Evolutionary conservation across 2,888 invertebrate genomes (phyloP).

Genomic region (Drosophila infuscata): DNA sequence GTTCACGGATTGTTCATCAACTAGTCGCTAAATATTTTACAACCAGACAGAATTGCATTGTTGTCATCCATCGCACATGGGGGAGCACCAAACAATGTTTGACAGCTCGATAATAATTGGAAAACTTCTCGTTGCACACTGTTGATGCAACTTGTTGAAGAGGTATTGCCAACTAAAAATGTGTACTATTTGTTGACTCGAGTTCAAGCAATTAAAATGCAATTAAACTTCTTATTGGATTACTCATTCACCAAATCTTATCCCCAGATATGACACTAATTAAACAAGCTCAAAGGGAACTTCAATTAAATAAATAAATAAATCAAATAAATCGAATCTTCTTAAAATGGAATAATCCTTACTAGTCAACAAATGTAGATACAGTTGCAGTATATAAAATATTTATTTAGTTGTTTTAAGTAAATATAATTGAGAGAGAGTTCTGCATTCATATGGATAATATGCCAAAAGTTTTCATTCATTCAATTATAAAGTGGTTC

Average conservation of each 20-base stretch:
- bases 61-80: neutral
- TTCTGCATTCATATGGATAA: neutral
- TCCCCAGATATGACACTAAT: neutral
- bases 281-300: neutral
- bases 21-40: slow-evolving; percentile 6
- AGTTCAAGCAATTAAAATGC: slow-evolving; percentile 2
- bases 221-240: slow-evolving; percentile 1
- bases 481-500: slow-evolving; percentile 8
- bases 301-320: too few relatives aligned
- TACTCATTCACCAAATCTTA: neutral
- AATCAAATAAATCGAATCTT: neutral
- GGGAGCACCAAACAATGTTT: slow-evolving; percentile 2
- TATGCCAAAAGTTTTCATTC: neutral
- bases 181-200: too few relatives aligned
- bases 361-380: neutral
- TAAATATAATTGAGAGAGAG: neutral
- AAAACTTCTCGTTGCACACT: neutral
- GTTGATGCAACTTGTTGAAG: slow-evolving; percentile 2
- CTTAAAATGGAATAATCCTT: neutral
- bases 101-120: slow-evolving; percentile 11
- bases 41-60: slow-evolving; percentile 8
- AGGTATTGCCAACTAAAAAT: neutral
- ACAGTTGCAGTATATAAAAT: neutral
- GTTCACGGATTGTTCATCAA: slow-evolving; percentile 4
- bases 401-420: neutral